Conservation (phyloP, 92 coral and sea anemone genomes). For the Epizoanthus ramosus region DNA sequence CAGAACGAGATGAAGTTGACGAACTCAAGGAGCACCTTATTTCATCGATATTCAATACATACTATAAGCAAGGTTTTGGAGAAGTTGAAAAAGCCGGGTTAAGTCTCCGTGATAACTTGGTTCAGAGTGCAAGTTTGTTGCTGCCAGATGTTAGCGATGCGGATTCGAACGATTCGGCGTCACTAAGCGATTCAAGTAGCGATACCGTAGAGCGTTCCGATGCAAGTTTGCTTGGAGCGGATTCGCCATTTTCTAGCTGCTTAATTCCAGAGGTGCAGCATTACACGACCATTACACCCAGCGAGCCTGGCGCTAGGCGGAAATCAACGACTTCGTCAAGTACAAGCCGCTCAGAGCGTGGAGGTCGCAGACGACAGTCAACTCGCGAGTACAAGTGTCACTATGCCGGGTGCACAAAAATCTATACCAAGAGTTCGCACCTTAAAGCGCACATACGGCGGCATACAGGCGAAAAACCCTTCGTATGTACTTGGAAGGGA, state of each 20-base stretch:
- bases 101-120: slow-evolving; percentile 72
- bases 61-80: slow-evolving; percentile 65
- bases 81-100: slow-evolving; percentile 64
- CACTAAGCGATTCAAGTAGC: slow-evolving; percentile 60
- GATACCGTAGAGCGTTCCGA: slow-evolving; percentile 54
- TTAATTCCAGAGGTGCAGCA: slow-evolving; percentile 20
- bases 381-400: slow-evolving; percentile 90
- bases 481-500: slow-evolving; percentile 92
- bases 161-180: slow-evolving; percentile 47
- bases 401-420: slow-evolving; percentile 78
- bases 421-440: slow-evolving; percentile 90
- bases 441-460: slow-evolving; percentile 87
- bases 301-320: slow-evolving; percentile 22
- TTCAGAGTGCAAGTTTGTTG: slow-evolving; percentile 72
- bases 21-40: slow-evolving; percentile 81
- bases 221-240: background rate
- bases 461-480: slow-evolving; percentile 90
- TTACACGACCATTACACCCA: slow-evolving; percentile 27
- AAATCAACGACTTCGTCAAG: slow-evolving; percentile 38
- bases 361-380: slow-evolving; percentile 72
- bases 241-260: slow-evolving; percentile 17
- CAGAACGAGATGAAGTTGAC: slow-evolving; percentile 79
- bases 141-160: slow-evolving; percentile 60
- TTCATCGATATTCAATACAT: slow-evolving; percentile 84
- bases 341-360: slow-evolving; percentile 64